A percentile compares a stretch with the other conserved stretches of the same genome.
Evolutionary conservation across 1,140 invertebrate genomes (phyloP).

Genomic region (Phthorimaea operculella): DNA sequence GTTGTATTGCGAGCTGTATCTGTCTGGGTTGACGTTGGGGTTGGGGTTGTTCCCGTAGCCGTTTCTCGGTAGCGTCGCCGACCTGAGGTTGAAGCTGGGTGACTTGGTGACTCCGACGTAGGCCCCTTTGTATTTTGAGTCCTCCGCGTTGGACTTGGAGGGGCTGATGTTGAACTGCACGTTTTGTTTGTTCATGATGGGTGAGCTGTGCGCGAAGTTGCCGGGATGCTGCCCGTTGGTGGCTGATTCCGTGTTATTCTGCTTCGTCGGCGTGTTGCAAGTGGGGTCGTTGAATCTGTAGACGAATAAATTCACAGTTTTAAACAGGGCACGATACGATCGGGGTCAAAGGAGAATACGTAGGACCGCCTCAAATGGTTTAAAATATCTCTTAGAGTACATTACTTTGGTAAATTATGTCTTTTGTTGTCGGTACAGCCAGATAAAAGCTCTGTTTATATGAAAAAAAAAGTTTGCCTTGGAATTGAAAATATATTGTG

Average conservation of each 20-base stretch:
- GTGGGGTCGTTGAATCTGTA: conserved; percentile 78
- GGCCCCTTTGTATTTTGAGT: conserved; percentile 55
- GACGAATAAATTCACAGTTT: conserved; percentile 6
- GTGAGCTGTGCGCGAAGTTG: conserved; percentile 63
- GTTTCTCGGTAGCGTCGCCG: conserved; percentile 78
- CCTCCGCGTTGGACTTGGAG: conserved; percentile 58
- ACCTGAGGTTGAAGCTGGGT: conserved; percentile 69
- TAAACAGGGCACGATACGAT: conserved; percentile 4
- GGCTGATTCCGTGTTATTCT: conserved; percentile 25
- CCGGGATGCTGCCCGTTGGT: conserved; percentile 39
- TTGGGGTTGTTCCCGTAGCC: conserved; percentile 68
- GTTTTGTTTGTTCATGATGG: conserved; percentile 60
- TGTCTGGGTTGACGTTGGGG: conserved; percentile 61
- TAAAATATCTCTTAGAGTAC: no score
- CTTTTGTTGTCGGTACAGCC: no score
- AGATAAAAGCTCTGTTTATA: no score
- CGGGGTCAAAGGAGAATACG: no score
- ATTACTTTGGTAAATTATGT: no score
- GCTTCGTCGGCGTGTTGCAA: conserved; percentile 58
- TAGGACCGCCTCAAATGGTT: no score
- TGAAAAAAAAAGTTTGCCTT: no score
- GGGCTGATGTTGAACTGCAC: conserved; percentile 63
- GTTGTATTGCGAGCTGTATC: conserved; percentile 65
- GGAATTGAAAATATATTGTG: no score
- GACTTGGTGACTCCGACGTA: conserved; percentile 56